A percentile compares a stretch with the other conserved stretches of the same genome.
Conservation (phyloP, 2,113 vertebrate genomes). For the Theristicus caerulescens region DNA sequence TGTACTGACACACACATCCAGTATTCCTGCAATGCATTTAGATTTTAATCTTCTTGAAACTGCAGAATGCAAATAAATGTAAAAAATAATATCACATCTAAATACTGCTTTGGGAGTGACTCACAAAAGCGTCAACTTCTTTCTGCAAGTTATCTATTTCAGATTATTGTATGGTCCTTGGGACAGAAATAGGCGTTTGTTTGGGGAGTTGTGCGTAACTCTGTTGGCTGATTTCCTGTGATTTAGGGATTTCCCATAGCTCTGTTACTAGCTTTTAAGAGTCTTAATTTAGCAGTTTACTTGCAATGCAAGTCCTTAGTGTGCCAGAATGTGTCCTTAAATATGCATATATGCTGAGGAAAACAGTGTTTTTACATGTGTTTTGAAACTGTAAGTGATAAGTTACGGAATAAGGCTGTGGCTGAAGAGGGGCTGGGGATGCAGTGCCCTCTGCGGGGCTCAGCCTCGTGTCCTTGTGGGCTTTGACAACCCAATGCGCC, state of each 20-base stretch:
- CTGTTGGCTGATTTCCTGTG: not conserved
- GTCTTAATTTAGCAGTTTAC: not conserved
- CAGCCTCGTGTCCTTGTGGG: rapidly evolving
- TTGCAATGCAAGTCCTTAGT: not conserved
- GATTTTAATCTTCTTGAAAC: not conserved
- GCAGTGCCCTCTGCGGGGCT: not conserved
- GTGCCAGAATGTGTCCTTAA: not conserved
- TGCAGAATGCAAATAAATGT: not conserved
- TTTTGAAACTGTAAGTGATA: constrained; percentile 31
- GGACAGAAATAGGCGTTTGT: not conserved
- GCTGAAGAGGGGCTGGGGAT: not conserved
- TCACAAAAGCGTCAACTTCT: not conserved
- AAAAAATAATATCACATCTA: not conserved
- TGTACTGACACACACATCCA: not conserved
- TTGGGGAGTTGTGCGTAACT: not conserved
- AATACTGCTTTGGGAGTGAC: not conserved
- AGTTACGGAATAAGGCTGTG: not conserved
- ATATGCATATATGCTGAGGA: not conserved
- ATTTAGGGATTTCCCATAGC: not conserved
- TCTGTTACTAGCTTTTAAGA: not conserved
- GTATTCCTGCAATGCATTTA: not conserved
- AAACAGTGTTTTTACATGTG: not conserved
- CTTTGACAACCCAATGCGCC: rapidly evolving
- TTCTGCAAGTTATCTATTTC: not conserved
- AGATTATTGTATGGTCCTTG: not conserved